Base-by-base conservation (phyloP, 2,888 invertebrate genomes). In the Stramonita haemastoma region DNA sequence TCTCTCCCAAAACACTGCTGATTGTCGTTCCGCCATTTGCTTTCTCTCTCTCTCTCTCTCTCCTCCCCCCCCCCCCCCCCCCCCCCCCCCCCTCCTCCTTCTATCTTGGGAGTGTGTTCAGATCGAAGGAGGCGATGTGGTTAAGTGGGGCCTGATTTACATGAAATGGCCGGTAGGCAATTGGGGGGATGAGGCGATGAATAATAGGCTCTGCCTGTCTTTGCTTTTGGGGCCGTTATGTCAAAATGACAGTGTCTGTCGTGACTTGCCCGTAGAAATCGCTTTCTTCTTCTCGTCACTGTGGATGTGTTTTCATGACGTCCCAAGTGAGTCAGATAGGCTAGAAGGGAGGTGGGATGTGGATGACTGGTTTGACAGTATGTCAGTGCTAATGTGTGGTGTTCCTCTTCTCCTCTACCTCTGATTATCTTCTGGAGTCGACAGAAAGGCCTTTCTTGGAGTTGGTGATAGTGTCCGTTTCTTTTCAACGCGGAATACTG, bases 131-230 rank as follows among this genome's bases (percentile, higher is more conserved):
- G 4, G 46, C 36, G 81, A 81, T 36, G 81, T 81, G 22, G 36
- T 46, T 22, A 46, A 81, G 81, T 81, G 81, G 81, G 81, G 26
- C 81, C 36, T 81, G 81, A 81, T 81, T 81, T 81, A 81, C 81
- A 81, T 81, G 81, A 81, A 81, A 81, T 81, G 81, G 81, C 81
- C 36, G 22, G 11, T 29, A 22, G 81, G 36, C 36, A 36, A 26
- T 81, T 77, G 15, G 26, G 22, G n/a, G 73, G 79, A 15, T 32
- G 79, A 81, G 81, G 81, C 46, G 81, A 46, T 81, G 81, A 46
- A 81, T 81, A 81, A 81, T 81, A 36, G 46, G 81, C 6, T 46
- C 81, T 46, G 36, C 4, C 13, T 81, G 26, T 34, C 32, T 81
- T 32, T 81, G 36, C n/a, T 36, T 81, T 19, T 81, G 26, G 22